Evolutionary conservation across 2,113 vertebrate genomes (phyloP), one percentile per base, ranked within the genome.

Genomic region (Phocoena sinus): DNA sequence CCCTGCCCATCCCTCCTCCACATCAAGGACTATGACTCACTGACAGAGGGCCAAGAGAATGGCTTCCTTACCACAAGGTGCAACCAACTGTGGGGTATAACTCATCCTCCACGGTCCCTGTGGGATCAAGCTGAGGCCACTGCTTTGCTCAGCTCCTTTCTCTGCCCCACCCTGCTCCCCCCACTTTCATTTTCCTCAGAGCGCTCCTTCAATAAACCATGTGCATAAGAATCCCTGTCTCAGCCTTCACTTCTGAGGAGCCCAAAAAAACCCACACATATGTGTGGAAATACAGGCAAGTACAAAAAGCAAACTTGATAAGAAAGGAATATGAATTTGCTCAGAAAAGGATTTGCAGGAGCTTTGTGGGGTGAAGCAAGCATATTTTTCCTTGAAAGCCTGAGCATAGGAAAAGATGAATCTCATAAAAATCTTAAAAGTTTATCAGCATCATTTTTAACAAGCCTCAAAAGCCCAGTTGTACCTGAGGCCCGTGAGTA

Each of bases 371-470:
- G 83, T 31, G n/a, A 56, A 63, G 41, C 89, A 58, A 92, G 21
- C n/a, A 31, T 28, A 17, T 58, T 74, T 94, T 60, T 36, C 56
- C 44, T 87, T 67, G 62, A 96, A 82, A 74, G 0, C n/a, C 44
- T 44, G 36, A 88, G 2, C 25, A 33, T 44, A 87, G 95, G 53
- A 89, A 95, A 91, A 60, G 79, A 84, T 71, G 25, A 44, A 81
- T 50, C 44, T 67, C 9, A 17, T 81, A 94, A 85, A 92, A 84
- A 60, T 74, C 93, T 93, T 94, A 74, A 84, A 87, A 91, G 88
- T 89, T 92, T 63, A 89, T 50, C 81, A 86, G 47, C 38, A 91
- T 85, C 90, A 65, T 96, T 91, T 93, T 93, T 94, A 96, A 95
- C 70, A 90, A 86, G 92, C 23, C 73, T 79, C 28, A 8, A 65